These are phyloP conservation scores for Setophaga coronata DNA, from an alignment of 2,113 vertebrate species.

Conservation along the genomic window DNA sequence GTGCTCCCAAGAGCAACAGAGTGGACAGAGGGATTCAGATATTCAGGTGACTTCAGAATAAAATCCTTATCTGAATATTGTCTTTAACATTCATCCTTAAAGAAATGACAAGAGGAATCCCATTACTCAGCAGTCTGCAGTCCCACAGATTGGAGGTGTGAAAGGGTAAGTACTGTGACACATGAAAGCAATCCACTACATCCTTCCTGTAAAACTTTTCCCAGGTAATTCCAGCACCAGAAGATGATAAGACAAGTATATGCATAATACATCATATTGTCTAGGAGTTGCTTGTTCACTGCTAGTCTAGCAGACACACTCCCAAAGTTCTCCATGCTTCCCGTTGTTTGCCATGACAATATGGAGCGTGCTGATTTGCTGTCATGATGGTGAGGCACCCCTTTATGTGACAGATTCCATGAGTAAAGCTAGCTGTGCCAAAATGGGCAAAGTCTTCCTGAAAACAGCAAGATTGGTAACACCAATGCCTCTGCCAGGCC, in stretches of 20 bases:
- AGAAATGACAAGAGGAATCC: neutral
- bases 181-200: neutral
- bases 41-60: neutral
- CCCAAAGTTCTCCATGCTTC: neutral
- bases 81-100: neutral
- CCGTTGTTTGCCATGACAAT: accelerated
- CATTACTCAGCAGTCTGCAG: neutral
- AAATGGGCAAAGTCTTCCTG: neutral
- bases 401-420: neutral
- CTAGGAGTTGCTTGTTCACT: neutral
- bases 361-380: neutral
- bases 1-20: neutral
- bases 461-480: neutral
- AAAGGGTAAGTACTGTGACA: neutral
- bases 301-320: neutral
- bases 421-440: neutral
- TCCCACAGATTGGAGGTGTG: neutral
- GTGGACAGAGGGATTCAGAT: neutral
- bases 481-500: neutral
- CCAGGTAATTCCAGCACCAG: neutral
- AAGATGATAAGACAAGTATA: neutral
- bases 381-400: neutral
- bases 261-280: neutral
- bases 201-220: neutral
- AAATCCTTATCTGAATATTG: neutral